Conservation (phyloP, 2,113 vertebrate genomes). For the Ciconia boyciana region DNA sequence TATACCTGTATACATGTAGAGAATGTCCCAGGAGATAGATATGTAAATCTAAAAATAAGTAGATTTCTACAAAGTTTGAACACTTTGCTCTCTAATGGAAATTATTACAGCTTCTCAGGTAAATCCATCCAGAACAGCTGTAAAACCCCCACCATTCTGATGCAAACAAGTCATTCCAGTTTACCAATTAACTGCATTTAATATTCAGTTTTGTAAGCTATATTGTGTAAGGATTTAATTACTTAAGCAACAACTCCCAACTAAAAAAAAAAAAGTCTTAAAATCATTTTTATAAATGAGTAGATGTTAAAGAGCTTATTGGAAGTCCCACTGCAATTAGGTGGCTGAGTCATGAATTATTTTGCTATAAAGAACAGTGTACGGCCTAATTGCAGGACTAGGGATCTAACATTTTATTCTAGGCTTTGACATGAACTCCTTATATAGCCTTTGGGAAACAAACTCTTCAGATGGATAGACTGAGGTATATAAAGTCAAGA, state of each 20-base stretch:
- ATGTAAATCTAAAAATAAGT: background rate
- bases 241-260: background rate
- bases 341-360: constrained; percentile 41
- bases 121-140: background rate
- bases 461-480: background rate
- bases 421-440: background rate
- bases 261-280: background rate
- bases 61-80: background rate
- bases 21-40: background rate
- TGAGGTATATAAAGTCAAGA: background rate
- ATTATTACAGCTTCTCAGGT: background rate
- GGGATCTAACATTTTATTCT: constrained; percentile 21
- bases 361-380: background rate
- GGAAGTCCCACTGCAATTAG: constrained; percentile 39
- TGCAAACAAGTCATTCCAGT: background rate
- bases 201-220: constrained; percentile 22
- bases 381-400: constrained; percentile 25
- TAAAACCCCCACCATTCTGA: background rate
- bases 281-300: constrained; percentile 2
- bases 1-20: background rate
- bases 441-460: constrained; percentile 20
- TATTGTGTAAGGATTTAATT: constrained; percentile 30
- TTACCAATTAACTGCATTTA: constrained; percentile 32
- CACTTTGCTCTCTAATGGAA: background rate
- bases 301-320: constrained; percentile 12